These are phyloP conservation scores for Mesitornis unicolor DNA, from an alignment of 2,113 vertebrate genomes.

Conservation along the genomic window DNA sequence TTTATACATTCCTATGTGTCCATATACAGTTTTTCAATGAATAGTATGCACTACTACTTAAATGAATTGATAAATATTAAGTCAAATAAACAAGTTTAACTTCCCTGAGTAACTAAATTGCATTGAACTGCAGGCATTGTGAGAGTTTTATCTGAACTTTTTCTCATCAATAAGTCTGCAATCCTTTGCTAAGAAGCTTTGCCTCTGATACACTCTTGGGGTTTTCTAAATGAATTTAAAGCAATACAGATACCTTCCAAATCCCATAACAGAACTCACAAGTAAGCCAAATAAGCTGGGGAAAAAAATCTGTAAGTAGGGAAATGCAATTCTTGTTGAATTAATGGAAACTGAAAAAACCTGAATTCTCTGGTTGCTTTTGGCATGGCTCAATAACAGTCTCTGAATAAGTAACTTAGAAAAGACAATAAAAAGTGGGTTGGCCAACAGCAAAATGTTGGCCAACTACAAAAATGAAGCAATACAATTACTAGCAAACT, in stretches of 20 bases:
- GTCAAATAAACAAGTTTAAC: slow-evolving; percentile 11
- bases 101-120: not conserved
- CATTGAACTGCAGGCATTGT: not conserved
- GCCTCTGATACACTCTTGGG: slow-evolving; percentile 35
- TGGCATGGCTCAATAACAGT: not conserved
- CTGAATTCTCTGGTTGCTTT: not conserved
- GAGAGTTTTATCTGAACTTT: slow-evolving; percentile 38
- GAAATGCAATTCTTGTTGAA: slow-evolving; percentile 26
- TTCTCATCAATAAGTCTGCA: slow-evolving; percentile 51
- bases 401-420: not conserved
- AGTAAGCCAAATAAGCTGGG: slow-evolving; percentile 53
- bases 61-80: slow-evolving; percentile 10
- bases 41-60: not conserved
- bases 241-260: slow-evolving; percentile 59
- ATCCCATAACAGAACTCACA: slow-evolving; percentile 42
- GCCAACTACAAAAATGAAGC: not conserved
- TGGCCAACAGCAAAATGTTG: not conserved
- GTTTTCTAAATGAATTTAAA: slow-evolving; percentile 69
- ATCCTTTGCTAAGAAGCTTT: slow-evolving; percentile 65
- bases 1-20: not conserved
- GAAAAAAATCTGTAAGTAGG: slow-evolving; percentile 5
- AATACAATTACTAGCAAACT: not conserved
- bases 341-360: slow-evolving; percentile 20
- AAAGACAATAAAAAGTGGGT: not conserved
- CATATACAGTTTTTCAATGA: not conserved